These are phyloP conservation scores for Mastigias papua DNA, from an alignment of 30 jellyfish, hydroid and myxozoan genomes.

Conservation along the genomic window DNA sequence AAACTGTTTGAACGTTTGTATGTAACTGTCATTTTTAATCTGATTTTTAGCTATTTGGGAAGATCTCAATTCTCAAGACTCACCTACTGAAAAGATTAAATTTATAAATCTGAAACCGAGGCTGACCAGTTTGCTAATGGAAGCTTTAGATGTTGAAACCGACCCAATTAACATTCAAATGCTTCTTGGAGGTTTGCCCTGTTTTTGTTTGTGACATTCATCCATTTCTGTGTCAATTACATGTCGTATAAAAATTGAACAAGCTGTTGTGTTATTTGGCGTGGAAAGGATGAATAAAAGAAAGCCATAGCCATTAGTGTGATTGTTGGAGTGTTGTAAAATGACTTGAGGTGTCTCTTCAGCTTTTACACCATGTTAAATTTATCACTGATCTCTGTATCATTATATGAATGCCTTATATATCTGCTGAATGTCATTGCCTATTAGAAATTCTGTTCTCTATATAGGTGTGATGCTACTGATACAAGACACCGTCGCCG, in stretches of 20 bases:
- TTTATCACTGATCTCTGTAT: no score
- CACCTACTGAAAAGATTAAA: slow-evolving; percentile 53
- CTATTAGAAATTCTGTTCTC: no score
- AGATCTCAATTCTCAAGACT: slow-evolving; percentile 57
- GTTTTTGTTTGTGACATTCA: background rate
- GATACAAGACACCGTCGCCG: slow-evolving; percentile 93
- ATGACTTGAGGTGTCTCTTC: no score
- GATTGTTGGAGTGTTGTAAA: no score
- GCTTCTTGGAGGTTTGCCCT: slow-evolving; percentile 93
- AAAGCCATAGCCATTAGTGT: no score
- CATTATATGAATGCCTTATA: background rate
- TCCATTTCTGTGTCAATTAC: no score
- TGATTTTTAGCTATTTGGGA: slow-evolving; percentile 72
- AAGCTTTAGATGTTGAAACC: slow-evolving; percentile 90
- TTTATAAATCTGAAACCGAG: slow-evolving; percentile 82
- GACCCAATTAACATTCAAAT: slow-evolving; percentile 90
- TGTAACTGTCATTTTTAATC: background rate
- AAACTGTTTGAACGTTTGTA: no score
- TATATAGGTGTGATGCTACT: slow-evolving; percentile 89
- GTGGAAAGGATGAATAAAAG: no score
- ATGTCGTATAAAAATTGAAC: no score
- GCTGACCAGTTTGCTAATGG: slow-evolving; percentile 77
- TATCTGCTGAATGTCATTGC: background rate
- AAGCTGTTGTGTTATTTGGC: no score
- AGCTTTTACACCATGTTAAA: no score